Evolutionary conservation across 2,888 invertebrate species (phyloP), one percentile per base, ranked within the genome.

Genomic region (Ceraclea dissimilis): DNA sequence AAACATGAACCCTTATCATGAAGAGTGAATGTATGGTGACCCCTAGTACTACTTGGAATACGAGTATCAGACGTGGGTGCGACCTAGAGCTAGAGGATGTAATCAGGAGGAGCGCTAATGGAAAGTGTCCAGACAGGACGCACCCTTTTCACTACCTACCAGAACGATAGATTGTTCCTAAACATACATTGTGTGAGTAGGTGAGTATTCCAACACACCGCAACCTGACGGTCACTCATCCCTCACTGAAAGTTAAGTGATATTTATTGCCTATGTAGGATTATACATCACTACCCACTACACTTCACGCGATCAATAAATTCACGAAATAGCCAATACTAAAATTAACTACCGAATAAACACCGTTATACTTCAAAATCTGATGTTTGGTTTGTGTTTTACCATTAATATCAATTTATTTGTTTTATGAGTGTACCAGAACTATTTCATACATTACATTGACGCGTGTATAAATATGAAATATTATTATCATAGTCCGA

Each of bases 41-140:
- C 26, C 26, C 10, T 26, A 26, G 10, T 26, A 26, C 10, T 26
- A n/a, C n/a, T n/a, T n/a, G 10, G 10, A 26, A 10, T 26, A 26
- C 26, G 10, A 13, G 39, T 19, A 20, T 20, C 47, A 47, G 47
- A 47, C 47, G 20, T 47, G 47, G 47, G 47, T 47, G 47, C 47
- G 47, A 20, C 47, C 47, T 47, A 11, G 20, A 20, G 47, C 47
- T 47, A 11, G 20, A 20, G 47, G 20, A 47, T 20, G 20, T 47
- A 47, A 47, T 47, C 47, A 47, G 47, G 47, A 20, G 18, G 4
- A 20, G 6, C 47, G 20, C 47, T 47, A 47, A 47, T 47, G 47
- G 47, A 47, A 47, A 47, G 20, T 47, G 47, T 47, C 47, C 47
- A 47, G 47, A 20, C 47, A 20, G 20, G 47, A 20, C 47, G 20